Percentiles rank a stretch among this genome's conserved stretches.
Evolutionary conservation across 2,888 invertebrate genomes (phyloP).

Genomic region (Pristionchus exspectatus): DNA sequence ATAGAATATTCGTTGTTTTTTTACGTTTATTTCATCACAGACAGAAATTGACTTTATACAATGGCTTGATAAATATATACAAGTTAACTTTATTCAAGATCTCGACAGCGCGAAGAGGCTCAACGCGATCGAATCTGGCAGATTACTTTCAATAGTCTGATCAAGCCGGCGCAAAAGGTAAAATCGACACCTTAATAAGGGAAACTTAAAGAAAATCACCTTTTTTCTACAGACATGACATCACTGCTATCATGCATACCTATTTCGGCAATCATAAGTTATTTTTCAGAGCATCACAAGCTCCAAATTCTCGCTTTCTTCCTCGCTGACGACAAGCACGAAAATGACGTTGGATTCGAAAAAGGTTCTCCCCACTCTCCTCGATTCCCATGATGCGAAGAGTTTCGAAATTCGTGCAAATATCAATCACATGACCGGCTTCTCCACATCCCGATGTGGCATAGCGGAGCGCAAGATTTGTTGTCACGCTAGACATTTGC

Average conservation of each 20-base stretch:
- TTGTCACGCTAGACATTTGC: neutral
- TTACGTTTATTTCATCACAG: too few relatives aligned
- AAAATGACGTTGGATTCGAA: conserved; percentile 66
- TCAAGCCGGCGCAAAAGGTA: conserved; percentile 25
- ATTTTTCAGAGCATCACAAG: neutral
- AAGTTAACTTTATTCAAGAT: neutral
- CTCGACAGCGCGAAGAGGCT: neutral
- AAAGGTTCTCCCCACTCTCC: conserved; percentile 56
- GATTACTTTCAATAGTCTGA: conserved; percentile 32
- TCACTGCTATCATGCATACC: too few relatives aligned
- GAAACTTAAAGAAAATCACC: too few relatives aligned
- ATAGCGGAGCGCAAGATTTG: neutral
- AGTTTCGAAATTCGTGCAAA: neutral
- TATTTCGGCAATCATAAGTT: neutral
- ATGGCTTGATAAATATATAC: too few relatives aligned
- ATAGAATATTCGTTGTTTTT: neutral
- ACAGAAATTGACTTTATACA: too few relatives aligned
- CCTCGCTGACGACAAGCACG: conserved; percentile 65
- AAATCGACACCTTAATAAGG: too few relatives aligned
- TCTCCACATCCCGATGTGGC: neutral
- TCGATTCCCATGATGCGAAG: neutral
- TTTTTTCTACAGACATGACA: too few relatives aligned
- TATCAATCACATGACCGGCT: neutral
- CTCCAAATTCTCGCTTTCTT: conserved; percentile 62
- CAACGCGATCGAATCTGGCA: conserved; percentile 52